phyloP scores from a whole-genome alignment of 2,797 vertebrate genomes.

The Gymnopithys bicolor region DNA sequence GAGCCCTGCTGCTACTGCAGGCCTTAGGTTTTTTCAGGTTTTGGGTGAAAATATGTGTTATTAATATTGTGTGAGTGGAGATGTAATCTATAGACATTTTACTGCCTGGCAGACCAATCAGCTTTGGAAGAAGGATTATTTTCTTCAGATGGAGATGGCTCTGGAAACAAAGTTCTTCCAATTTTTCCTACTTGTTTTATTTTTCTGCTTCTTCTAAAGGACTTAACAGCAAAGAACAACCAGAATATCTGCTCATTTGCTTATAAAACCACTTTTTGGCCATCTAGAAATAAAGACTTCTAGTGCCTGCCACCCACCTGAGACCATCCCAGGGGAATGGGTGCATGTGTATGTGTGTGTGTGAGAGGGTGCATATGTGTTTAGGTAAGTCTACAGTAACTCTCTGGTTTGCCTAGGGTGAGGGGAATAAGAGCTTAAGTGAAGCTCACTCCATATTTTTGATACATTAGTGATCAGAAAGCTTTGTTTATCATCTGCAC shows the following conservation, averaged over 20 bases:
- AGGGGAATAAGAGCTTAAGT: background rate
- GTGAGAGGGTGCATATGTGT: background rate
- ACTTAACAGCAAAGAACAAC: background rate
- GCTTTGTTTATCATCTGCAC: background rate
- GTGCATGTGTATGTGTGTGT: too few species aligned
- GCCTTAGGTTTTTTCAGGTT: background rate
- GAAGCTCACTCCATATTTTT: background rate
- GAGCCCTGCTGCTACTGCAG: background rate
- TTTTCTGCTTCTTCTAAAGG: background rate
- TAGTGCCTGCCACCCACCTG: background rate
- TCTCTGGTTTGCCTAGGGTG: background rate
- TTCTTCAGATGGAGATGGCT: background rate
- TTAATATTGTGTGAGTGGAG: background rate
- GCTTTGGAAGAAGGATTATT: background rate
- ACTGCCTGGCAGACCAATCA: background rate
- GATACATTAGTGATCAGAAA: background rate
- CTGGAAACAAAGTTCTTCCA: background rate
- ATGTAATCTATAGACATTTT: background rate
- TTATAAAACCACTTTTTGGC: background rate
- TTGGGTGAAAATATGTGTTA: background rate
- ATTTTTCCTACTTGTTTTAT: background rate
- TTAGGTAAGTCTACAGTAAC: background rate
- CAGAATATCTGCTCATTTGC: background rate
- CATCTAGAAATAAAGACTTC: background rate
- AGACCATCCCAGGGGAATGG: background rate